Evolutionary conservation across 2,888 invertebrate species (phyloP).

Genomic region (Bellardia bayeri): DNA sequence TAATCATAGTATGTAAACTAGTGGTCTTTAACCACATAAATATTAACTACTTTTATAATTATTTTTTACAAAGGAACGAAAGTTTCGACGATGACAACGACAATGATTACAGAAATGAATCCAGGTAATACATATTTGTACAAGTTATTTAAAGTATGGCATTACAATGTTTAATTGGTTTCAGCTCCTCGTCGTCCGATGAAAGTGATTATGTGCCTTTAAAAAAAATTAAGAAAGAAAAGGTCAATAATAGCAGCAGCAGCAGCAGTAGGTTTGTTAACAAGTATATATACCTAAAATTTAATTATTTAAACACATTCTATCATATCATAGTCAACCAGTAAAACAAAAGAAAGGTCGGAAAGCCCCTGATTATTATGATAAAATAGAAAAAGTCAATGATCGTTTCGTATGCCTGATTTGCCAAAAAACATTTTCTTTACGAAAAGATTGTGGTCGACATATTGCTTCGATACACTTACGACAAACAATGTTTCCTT

Average conservation of each 20-base stretch:
- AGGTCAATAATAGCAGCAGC: background rate
- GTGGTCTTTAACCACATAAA: too few relatives aligned
- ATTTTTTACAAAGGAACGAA: background rate
- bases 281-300: background rate
- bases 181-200: slow-evolving; percentile 49
- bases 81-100: slow-evolving; percentile 13
- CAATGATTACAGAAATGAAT: slow-evolving; percentile 37
- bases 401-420: slow-evolving; percentile 79
- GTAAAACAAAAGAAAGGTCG: slow-evolving; percentile 77
- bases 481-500: slow-evolving; percentile 76
- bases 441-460: slow-evolving; percentile 81
- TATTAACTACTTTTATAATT: background rate
- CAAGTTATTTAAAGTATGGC: too few relatives aligned
- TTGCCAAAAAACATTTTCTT: slow-evolving; percentile 81
- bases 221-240: slow-evolving; percentile 44
- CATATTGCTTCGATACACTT: slow-evolving; percentile 79
- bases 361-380: slow-evolving; percentile 72
- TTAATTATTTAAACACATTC: background rate
- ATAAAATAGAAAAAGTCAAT: slow-evolving; percentile 66
- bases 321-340: slow-evolving; percentile 11
- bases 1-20: too few relatives aligned
- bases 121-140: slow-evolving; percentile 22
- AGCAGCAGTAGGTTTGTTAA: slow-evolving; percentile 21
- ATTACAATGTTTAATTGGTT: slow-evolving; percentile 3
- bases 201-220: slow-evolving; percentile 62